phyloP scores from a whole-genome alignment of 2,113 vertebrate genomes.

The Candoia aspera region DNA sequence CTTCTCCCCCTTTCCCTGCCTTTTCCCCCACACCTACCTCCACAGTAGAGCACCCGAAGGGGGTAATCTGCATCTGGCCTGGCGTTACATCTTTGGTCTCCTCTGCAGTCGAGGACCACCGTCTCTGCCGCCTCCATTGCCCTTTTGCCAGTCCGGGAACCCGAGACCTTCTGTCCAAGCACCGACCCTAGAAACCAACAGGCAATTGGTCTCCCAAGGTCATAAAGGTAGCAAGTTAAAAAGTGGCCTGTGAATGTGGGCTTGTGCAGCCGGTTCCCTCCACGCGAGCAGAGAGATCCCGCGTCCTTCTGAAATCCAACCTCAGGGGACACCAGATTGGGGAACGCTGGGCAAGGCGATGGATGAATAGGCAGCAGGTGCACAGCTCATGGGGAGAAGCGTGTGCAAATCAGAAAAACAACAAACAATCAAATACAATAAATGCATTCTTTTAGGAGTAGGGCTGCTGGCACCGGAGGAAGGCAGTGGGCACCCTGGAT shows the following conservation, averaged over 20 bases:
- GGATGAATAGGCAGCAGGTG: too few relatives aligned
- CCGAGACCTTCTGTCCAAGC: background rate
- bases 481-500: too few relatives aligned
- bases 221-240: background rate
- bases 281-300: too few relatives aligned
- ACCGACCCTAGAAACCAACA: background rate
- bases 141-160: slow-evolving; percentile 67
- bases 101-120: slow-evolving; percentile 82
- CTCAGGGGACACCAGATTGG: too few relatives aligned
- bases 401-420: too few relatives aligned
- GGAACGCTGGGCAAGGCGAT: too few relatives aligned
- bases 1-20: background rate
- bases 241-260: background rate
- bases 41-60: slow-evolving; percentile 93
- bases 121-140: slow-evolving; percentile 85
- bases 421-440: too few relatives aligned
- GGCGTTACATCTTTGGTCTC: slow-evolving; percentile 72
- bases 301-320: too few relatives aligned
- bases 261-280: background rate
- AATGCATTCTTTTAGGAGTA: too few relatives aligned
- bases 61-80: slow-evolving; percentile 81
- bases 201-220: too few relatives aligned
- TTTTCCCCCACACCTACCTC: slow-evolving; percentile 83
- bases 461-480: too few relatives aligned
- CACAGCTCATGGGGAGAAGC: too few relatives aligned